Conservation (phyloP, 92 coral and sea anemone genomes). For the Epizoanthus scotinus region DNA sequence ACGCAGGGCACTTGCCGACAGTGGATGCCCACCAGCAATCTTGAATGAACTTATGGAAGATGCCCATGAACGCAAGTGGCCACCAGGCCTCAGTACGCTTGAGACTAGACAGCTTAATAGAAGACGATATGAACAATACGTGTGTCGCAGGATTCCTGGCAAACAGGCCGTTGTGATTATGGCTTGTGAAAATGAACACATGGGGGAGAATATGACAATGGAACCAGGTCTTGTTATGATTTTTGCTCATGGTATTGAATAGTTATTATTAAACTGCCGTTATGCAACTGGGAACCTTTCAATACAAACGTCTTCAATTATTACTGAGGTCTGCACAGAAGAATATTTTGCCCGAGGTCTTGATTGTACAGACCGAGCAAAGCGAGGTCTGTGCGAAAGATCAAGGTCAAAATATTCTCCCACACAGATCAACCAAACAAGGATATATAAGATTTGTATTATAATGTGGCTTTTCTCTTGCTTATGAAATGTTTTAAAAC, state of each 20-base stretch:
- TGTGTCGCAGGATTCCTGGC: conserved; percentile 89
- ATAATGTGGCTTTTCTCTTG: no score
- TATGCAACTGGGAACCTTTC: neutral
- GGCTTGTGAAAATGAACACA: conserved; percentile 95
- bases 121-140: conserved; percentile 89
- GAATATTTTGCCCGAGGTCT: no score
- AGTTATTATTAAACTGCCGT: neutral
- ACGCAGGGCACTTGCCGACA: conserved; percentile 80
- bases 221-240: conserved; percentile 95
- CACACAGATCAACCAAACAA: no score
- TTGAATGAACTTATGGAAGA: conserved; percentile 93
- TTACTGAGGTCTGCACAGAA: no score
- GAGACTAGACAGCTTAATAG: conserved; percentile 93
- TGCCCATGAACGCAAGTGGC: conserved; percentile 97
- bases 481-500: no score
- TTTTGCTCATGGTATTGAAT: conserved; percentile 98
- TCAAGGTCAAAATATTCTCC: no score
- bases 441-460: no score
- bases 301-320: no score
- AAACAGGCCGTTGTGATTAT: conserved; percentile 93
- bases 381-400: no score
- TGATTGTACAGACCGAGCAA: no score
- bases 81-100: conserved; percentile 88
- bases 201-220: conserved; percentile 91
- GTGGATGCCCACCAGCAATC: conserved; percentile 84